Evolutionary conservation across 2,113 vertebrate genomes (phyloP).

Genomic region (Hemicordylus capensis): DNA sequence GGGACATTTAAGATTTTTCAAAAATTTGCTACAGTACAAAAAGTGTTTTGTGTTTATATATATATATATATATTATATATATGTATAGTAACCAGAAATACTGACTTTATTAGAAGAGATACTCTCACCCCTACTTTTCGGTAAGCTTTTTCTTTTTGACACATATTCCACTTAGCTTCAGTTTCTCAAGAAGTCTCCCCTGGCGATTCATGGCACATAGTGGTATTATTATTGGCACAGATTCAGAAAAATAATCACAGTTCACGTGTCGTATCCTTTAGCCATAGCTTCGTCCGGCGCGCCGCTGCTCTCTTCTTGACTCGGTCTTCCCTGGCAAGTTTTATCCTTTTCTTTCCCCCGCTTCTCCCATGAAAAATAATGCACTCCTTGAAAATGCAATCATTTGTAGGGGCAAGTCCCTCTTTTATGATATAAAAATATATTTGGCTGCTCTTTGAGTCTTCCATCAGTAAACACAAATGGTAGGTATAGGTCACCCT

Average conservation of each 20-base stretch:
- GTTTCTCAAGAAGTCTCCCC: slow-evolving; percentile 67
- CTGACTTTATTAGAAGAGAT: slow-evolving; percentile 69
- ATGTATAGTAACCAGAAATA: slow-evolving; percentile 68
- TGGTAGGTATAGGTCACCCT: slow-evolving; percentile 76
- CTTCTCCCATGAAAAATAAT: slow-evolving; percentile 59
- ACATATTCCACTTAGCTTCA: slow-evolving; percentile 37
- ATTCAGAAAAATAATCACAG: slow-evolving; percentile 87
- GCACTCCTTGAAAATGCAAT: slow-evolving; percentile 64
- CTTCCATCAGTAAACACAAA: slow-evolving; percentile 85
- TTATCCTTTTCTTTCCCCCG: slow-evolving; percentile 25
- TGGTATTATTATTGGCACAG: slow-evolving; percentile 99
- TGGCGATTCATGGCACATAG: slow-evolving; percentile 94
- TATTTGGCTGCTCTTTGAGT: slow-evolving; percentile 87
- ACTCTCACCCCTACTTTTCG: slow-evolving; percentile 57
- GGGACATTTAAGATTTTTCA: slow-evolving; percentile 77
- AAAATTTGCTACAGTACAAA: slow-evolving; percentile 81
- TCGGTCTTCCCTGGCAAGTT: neutral
- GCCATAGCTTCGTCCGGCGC: slow-evolving; percentile 34
- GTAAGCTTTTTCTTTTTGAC: slow-evolving; percentile 16
- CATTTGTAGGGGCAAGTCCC: slow-evolving; percentile 75
- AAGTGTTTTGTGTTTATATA: slow-evolving; percentile 58
- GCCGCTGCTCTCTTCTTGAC: slow-evolving; percentile 40
- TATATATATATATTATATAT: slow-evolving; percentile 67
- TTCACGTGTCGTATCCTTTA: slow-evolving; percentile 66
- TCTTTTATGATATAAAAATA: slow-evolving; percentile 96